Evolutionary conservation across 2,797 vertebrate species (phyloP).

Genomic region (Squalus acanthias): DNA sequence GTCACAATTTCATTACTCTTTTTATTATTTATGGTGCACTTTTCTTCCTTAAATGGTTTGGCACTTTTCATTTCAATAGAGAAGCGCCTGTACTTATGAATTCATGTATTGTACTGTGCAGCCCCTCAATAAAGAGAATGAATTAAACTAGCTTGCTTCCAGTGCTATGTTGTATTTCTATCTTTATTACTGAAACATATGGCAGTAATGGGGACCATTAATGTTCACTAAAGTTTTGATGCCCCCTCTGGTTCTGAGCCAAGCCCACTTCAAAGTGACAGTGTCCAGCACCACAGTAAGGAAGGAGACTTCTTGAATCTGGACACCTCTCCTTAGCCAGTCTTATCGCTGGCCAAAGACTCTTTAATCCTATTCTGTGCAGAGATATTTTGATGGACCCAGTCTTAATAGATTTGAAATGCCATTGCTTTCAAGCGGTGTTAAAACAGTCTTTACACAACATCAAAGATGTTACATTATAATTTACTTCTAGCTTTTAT

Average conservation of each 20-base stretch:
- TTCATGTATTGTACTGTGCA: not conserved
- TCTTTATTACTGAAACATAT: slow-evolving; percentile 1
- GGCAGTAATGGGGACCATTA: slow-evolving; percentile 8
- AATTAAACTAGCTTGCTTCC: not conserved
- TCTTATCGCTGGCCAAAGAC: not conserved
- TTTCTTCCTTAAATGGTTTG: not conserved
- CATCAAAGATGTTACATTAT: not conserved
- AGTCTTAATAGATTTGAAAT: not conserved
- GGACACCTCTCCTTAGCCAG: no score
- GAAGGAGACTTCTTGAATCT: not conserved
- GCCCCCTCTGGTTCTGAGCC: not conserved
- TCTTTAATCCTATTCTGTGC: not conserved
- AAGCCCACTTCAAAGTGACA: not conserved
- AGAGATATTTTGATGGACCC: not conserved
- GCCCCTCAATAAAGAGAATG: not conserved
- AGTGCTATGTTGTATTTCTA: not conserved
- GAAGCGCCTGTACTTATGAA: not conserved
- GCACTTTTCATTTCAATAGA: not conserved
- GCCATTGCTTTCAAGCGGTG: not conserved
- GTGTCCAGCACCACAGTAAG: not conserved
- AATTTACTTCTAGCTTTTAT: not conserved
- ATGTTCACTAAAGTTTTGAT: not conserved
- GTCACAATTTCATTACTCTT: not conserved
- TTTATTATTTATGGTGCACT: not conserved
- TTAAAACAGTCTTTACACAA: not conserved